Evolutionary conservation across 2,888 invertebrate species (phyloP).

Genomic region (Cryptophagus acutangulus): DNA sequence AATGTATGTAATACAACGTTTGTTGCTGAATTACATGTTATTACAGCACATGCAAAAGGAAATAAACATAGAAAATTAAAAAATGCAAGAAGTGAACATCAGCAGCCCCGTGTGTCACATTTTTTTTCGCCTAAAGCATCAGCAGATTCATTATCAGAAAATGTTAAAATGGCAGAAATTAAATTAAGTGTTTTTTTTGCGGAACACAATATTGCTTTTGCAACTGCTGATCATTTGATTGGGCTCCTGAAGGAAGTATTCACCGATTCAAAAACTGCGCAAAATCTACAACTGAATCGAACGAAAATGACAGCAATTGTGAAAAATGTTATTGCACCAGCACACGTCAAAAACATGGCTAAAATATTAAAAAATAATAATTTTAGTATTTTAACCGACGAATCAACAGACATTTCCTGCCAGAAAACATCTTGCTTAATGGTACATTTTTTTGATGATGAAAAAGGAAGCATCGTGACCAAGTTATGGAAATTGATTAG

Average conservation of each 20-base stretch:
- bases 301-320: constrained; percentile 18
- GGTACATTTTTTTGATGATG: constrained; percentile 28
- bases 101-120: no score
- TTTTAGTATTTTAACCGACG: constrained; percentile 31
- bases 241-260: constrained; percentile 15
- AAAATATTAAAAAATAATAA: constrained; percentile 18
- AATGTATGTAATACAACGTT: not conserved
- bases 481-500: constrained; percentile 12
- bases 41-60: not conserved
- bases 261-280: constrained; percentile 20
- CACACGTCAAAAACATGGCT: no score
- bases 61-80: not conserved
- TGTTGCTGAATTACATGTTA: not conserved
- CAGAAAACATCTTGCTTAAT: constrained; percentile 29
- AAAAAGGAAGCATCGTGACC: constrained; percentile 5
- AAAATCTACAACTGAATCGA: constrained; percentile 14
- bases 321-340: constrained; percentile 21
- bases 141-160: no score
- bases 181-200: constrained; percentile 24
- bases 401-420: constrained; percentile 32
- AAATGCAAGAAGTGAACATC: not conserved
- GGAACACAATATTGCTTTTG: constrained; percentile 24
- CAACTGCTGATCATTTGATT: constrained; percentile 19
- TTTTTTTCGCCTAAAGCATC: no score
- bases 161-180: constrained; percentile 25